Percentiles rank a stretch among this genome's conserved stretches.
These are phyloP conservation scores for Myotis lucifugus DNA, from an alignment of 2,113 vertebrate genomes.

Conservation along the genomic window DNA sequence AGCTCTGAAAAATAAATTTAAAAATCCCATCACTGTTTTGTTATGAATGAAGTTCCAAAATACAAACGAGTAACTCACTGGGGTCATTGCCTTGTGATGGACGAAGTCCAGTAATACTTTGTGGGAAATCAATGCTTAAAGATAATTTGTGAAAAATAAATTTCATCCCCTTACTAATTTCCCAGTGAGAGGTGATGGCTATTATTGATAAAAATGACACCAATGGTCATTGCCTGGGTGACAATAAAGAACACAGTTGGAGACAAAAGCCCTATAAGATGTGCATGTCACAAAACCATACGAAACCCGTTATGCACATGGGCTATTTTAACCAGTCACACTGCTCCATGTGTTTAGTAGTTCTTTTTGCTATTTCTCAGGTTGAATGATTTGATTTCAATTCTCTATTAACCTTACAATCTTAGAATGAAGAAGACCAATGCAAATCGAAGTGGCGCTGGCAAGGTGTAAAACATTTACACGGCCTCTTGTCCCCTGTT, in stretches of 20 bases:
- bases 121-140: constrained; percentile 27
- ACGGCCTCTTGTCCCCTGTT: neutral
- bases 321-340: constrained; percentile 3
- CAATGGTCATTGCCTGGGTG: neutral
- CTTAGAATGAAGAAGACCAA: constrained; percentile 29
- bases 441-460: neutral
- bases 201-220: constrained; percentile 35
- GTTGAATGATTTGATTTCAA: constrained; percentile 47
- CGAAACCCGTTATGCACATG: neutral
- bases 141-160: neutral
- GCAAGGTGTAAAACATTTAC: constrained; percentile 8
- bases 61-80: neutral
- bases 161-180: constrained; percentile 37
- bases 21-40: neutral
- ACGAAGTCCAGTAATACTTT: neutral
- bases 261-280: constrained; percentile 27
- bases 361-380: constrained; percentile 26
- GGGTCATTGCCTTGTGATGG: neutral
- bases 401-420: constrained; percentile 30
- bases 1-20: constrained; percentile 32
- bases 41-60: constrained; percentile 14
- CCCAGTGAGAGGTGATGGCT: constrained; percentile 3
- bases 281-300: neutral
- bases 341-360: neutral
- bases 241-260: neutral